Conservation (phyloP, 2,888 invertebrate species). For the Calameuta filiformis region DNA sequence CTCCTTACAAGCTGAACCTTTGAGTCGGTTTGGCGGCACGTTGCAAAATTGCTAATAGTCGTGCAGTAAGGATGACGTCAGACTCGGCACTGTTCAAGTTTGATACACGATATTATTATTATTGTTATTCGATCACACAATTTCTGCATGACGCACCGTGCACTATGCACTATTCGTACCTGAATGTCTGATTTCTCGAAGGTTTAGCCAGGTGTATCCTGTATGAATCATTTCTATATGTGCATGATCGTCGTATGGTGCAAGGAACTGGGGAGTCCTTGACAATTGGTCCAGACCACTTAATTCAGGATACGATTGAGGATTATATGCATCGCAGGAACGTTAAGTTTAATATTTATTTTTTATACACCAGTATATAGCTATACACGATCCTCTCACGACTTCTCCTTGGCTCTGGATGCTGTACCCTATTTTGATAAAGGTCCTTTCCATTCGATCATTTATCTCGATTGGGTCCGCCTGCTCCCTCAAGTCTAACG, state of each 20-base stretch:
- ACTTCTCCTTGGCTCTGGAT: neutral
- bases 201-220: neutral
- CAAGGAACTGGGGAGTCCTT: neutral
- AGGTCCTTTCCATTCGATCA: conserved; percentile 1
- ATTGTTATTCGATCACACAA: neutral
- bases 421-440: neutral
- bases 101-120: neutral
- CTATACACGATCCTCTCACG: neutral
- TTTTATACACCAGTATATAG: neutral
- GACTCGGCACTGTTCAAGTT: neutral
- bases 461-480: neutral
- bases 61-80: neutral
- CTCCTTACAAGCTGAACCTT: neutral
- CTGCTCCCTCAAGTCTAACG: neutral
- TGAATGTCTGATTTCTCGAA: neutral
- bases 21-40: neutral
- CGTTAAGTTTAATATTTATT: neutral
- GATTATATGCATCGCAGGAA: neutral
- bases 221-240: neutral
- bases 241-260: neutral
- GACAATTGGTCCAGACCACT: neutral
- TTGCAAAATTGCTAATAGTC: neutral
- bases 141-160: neutral
- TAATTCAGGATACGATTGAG: neutral
- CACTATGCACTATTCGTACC: neutral